Evolutionary conservation across 2,888 invertebrate species (phyloP).

Genomic region (Ennomos quercinarius): DNA sequence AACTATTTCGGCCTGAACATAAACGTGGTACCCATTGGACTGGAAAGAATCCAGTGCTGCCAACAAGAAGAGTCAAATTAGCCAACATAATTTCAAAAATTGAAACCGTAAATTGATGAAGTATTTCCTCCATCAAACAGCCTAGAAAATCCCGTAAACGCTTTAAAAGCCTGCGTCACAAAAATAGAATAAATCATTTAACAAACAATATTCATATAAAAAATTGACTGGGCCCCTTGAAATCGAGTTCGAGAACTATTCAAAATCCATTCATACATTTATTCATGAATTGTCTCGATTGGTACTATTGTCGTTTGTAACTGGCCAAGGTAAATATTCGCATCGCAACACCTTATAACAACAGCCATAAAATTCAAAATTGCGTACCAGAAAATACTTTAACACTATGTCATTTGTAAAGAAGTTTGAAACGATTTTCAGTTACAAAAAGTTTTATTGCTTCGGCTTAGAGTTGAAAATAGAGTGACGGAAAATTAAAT

Average conservation of each 20-base stretch:
- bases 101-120: no score
- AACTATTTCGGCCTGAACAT: no score
- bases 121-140: slow-evolving; percentile 1
- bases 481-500: slow-evolving; percentile 4
- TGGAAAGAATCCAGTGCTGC: no score
- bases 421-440: slow-evolving; percentile 37
- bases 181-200: slow-evolving; percentile 34
- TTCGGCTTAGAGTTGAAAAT: slow-evolving; percentile 34
- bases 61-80: no score
- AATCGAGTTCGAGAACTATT: slow-evolving; percentile 42
- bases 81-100: no score
- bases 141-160: slow-evolving; percentile 15
- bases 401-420: slow-evolving; percentile 27
- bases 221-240: slow-evolving; percentile 35
- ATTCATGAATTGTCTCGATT: slow-evolving; percentile 47
- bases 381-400: not conserved
- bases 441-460: slow-evolving; percentile 28
- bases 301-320: slow-evolving; percentile 44
- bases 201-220: slow-evolving; percentile 45
- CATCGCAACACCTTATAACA: slow-evolving; percentile 9
- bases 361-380: slow-evolving; percentile 25
- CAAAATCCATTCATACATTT: slow-evolving; percentile 46
- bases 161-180: slow-evolving; percentile 12
- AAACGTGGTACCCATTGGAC: no score
- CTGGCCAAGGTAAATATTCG: slow-evolving; percentile 28